Base-by-base conservation (phyloP, 1,140 invertebrate species). In the Zaprionus ornatus region DNA sequence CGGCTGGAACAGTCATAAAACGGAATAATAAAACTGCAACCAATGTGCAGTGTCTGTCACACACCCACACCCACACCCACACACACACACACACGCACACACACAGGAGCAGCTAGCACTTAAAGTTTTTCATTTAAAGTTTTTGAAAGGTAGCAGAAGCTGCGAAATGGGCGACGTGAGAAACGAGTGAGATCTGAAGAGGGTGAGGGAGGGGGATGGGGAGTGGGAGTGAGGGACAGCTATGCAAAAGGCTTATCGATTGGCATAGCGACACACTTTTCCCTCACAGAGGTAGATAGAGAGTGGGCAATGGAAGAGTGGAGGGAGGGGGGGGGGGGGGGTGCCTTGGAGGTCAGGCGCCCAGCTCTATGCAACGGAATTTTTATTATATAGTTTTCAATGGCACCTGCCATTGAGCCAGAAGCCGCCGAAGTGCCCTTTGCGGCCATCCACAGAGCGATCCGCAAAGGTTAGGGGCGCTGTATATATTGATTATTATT, bases 71-170 rank as follows among this genome's bases (percentile, higher is more conserved):
- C 12, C 54, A 32, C n/a, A 35, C n/a, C 35, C 19, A 25, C n/a
- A 37, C 17, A 54, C 45, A 23, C 27, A 19, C 19, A 45, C 23
- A 72, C 52, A 27, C 19, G 25, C 50, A 48, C 54, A 72, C 68
- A 80, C 77, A 32, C 13, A 55, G 65, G 55, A 63, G 45, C 45
- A 50, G 45, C 27, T 45, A 69, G 84, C 84, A 88, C 78, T 84
- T 88, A 90, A 88, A 88, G 80, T 88, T 88, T 88, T 88, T 84
- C 85, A 88, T 88, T 88, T 88, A 88, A 88, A 88, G 85, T 88
- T 88, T 76, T 76, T 78, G 71, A 81, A 90, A 79, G 85, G 78
- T 73, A 70, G 40, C 21, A 27, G 25, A n/a, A 55, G 52, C 13
- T 54, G 25, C 15, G n/a, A 6, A n/a, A 42, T 17, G 40, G 5